A percentile compares a stretch with the other conserved stretches of the same genome.
Evolutionary conservation across 2,113 vertebrate species (phyloP).

Genomic region (Phalacrocorax aristotelis): DNA sequence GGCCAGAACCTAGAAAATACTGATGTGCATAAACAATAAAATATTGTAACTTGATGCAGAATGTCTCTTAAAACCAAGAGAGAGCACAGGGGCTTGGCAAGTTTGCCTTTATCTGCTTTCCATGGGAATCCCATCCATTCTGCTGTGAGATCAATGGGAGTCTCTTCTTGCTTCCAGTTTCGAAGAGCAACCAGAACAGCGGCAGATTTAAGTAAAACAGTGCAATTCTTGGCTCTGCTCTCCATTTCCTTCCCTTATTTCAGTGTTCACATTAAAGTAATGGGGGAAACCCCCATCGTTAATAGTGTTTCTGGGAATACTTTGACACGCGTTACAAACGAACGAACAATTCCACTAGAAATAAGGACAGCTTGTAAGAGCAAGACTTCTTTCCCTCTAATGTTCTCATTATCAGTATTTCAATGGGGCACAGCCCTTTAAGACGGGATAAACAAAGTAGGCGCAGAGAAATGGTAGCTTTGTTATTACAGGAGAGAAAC

Average conservation of each 20-base stretch:
- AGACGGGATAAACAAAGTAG: background rate
- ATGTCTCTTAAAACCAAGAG: background rate
- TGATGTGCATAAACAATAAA: background rate
- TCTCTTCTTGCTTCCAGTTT: background rate
- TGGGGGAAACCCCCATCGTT: too few species aligned
- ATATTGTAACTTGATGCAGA: background rate
- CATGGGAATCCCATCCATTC: background rate
- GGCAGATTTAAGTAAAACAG: background rate
- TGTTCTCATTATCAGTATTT: background rate
- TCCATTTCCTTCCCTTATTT: background rate
- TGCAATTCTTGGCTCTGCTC: background rate
- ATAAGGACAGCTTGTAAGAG: background rate
- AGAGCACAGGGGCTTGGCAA: background rate
- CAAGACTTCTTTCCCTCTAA: background rate
- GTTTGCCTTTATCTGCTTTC: background rate
- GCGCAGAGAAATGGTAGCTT: background rate
- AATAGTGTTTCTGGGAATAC: background rate
- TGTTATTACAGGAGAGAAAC: background rate
- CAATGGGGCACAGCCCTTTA: background rate
- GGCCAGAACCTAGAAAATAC: background rate
- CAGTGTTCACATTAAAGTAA: background rate
- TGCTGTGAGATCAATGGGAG: background rate
- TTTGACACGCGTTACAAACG: background rate
- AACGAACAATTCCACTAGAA: background rate
- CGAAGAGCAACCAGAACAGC: background rate